phyloP scores from a whole-genome alignment of 2,113 vertebrate genomes.

The Rostratula benghalensis region DNA sequence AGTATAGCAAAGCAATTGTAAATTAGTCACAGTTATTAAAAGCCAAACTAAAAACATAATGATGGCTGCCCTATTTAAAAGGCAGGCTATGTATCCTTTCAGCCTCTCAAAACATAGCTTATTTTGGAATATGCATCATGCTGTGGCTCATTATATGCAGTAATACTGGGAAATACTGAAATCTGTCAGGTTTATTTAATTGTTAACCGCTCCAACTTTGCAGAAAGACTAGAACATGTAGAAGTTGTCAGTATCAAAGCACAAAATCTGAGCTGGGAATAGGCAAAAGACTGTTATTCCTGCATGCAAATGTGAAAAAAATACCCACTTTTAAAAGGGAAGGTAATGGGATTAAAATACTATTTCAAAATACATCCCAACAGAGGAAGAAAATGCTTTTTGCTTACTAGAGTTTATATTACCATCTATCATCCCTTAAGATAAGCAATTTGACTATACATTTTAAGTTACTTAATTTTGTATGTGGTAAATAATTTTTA shows the following conservation, averaged over 20 bases:
- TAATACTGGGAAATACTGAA: background rate
- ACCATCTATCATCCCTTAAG: background rate
- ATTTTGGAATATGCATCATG: background rate
- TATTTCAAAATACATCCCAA: background rate
- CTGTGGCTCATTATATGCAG: background rate
- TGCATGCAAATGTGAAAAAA: background rate
- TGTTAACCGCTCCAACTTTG: background rate
- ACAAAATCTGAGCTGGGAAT: background rate
- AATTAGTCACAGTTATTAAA: constrained; percentile 10
- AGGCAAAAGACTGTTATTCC: background rate
- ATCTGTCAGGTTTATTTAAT: background rate
- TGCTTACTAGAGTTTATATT: background rate
- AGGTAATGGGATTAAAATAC: background rate
- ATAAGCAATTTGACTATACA: background rate
- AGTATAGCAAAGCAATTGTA: background rate
- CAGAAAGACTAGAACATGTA: background rate
- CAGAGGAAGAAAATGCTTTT: background rate
- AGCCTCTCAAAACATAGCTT: background rate
- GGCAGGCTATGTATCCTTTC: background rate
- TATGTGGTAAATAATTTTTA: background rate
- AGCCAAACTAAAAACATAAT: constrained; percentile 11
- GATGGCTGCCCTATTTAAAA: background rate
- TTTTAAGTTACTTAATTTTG: background rate
- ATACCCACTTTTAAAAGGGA: background rate
- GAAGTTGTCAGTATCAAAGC: background rate